Conservation (phyloP, 64 coral and sea anemone species). For the Trachythela sp. region DNA sequence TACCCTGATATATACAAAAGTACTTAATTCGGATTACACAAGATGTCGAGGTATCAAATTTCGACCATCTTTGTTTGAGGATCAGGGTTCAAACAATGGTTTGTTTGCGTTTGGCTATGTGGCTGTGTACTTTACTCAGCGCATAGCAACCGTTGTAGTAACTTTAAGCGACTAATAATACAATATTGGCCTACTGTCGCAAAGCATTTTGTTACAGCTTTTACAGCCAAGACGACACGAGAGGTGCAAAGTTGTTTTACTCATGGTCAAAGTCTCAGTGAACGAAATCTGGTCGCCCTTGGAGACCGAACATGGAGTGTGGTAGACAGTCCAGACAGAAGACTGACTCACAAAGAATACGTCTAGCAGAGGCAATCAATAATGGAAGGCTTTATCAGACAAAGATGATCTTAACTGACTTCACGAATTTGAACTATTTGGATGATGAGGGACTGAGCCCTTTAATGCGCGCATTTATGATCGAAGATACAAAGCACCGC, state of each 20-base stretch:
- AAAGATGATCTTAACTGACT: slow-evolving; percentile 59
- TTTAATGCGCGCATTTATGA: slow-evolving; percentile 54
- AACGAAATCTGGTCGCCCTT: background rate
- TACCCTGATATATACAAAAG: too few relatives aligned
- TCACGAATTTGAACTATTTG: slow-evolving; percentile 40
- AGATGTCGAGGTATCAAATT: background rate
- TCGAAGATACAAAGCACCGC: slow-evolving; percentile 65
- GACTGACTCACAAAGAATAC: background rate
- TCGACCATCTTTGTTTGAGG: background rate
- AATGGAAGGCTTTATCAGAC: slow-evolving; percentile 82
- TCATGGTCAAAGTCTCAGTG: background rate
- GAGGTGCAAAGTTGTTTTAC: background rate
- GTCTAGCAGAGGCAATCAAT: slow-evolving; percentile 76
- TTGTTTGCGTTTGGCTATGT: background rate
- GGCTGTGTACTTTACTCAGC: background rate
- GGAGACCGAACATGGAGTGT: background rate
- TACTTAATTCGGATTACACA: background rate
- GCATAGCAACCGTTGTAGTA: background rate
- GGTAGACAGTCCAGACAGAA: background rate
- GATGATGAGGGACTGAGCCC: slow-evolving; percentile 80
- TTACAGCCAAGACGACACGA: background rate
- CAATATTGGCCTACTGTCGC: background rate
- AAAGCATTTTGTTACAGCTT: background rate
- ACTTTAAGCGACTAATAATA: background rate
- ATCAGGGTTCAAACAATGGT: background rate